phyloP scores from a whole-genome alignment of 2,113 vertebrate species.

The Aleadryas rufinucha region DNA sequence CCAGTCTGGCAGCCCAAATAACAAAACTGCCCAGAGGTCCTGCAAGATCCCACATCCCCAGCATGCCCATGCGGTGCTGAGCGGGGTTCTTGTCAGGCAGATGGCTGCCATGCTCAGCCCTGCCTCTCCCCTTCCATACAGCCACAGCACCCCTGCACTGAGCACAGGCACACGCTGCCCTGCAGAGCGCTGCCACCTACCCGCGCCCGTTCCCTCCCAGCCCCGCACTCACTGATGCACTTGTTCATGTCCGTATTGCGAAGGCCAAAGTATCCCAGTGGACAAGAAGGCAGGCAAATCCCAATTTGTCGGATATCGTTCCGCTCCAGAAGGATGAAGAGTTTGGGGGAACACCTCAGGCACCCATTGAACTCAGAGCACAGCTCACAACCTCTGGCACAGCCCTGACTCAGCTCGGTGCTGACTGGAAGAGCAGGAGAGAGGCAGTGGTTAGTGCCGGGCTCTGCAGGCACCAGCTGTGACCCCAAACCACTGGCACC shows the following conservation, averaged over 20 bases:
- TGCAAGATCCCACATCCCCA: neutral
- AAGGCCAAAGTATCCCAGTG: conserved; percentile 92
- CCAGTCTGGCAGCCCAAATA: neutral
- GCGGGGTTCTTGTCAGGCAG: neutral
- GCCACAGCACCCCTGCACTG: neutral
- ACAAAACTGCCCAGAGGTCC: neutral
- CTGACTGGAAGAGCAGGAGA: conserved; percentile 78
- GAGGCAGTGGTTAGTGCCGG: neutral
- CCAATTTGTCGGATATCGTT: conserved; percentile 94
- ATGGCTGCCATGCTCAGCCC: neutral
- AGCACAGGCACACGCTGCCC: rapidly evolving
- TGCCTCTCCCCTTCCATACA: neutral
- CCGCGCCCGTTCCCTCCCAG: rapidly evolving
- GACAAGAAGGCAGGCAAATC: conserved; percentile 93
- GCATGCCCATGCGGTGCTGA: rapidly evolving
- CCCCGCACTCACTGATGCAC: conserved; percentile 89
- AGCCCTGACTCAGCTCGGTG: conserved; percentile 86
- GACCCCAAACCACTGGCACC: neutral
- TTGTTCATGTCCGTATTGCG: conserved; percentile 96
- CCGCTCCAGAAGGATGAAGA: conserved; percentile 96
- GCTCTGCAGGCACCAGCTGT: neutral
- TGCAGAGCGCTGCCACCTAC: neutral
- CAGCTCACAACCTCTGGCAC: conserved; percentile 92
- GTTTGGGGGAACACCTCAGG: conserved; percentile 91
- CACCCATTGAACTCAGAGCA: conserved; percentile 98